phyloP scores from a whole-genome alignment of 2,888 invertebrate species.

The Oxystoma pomonae region DNA sequence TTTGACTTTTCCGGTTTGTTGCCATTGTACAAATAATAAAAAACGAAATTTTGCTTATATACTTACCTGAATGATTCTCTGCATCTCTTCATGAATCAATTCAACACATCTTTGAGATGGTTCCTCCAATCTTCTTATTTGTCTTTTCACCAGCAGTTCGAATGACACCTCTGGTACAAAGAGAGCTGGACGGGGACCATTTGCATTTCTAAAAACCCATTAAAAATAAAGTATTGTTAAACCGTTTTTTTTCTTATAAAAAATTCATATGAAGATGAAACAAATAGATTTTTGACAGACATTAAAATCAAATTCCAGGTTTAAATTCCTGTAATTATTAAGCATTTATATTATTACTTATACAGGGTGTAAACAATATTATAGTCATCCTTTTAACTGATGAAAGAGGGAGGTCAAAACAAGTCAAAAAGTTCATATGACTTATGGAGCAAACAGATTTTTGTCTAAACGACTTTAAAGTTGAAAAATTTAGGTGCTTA shows the following conservation, averaged over 20 bases:
- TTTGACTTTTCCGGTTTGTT: too few relatives aligned
- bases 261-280: neutral
- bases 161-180: constrained; percentile 96
- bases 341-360: too few relatives aligned
- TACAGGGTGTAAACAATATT: too few relatives aligned
- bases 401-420: too few relatives aligned
- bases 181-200: constrained; percentile 85
- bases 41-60: constrained; percentile 2
- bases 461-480: too few relatives aligned
- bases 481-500: too few relatives aligned
- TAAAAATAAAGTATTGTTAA: neutral
- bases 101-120: constrained; percentile 97
- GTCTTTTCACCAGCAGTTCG: constrained; percentile 95
- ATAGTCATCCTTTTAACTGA: too few relatives aligned
- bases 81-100: constrained; percentile 98
- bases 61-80: constrained; percentile 78
- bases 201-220: constrained; percentile 75
- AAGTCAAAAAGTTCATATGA: too few relatives aligned
- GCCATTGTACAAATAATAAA: neutral
- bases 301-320: too few relatives aligned
- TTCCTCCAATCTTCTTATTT: constrained; percentile 93
- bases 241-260: too few relatives aligned
- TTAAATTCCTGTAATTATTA: too few relatives aligned
- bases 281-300: constrained; percentile 2
- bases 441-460: too few relatives aligned